Evolutionary conservation across 2,888 invertebrate species (phyloP).

Genomic region (Volucella bombylans): DNA sequence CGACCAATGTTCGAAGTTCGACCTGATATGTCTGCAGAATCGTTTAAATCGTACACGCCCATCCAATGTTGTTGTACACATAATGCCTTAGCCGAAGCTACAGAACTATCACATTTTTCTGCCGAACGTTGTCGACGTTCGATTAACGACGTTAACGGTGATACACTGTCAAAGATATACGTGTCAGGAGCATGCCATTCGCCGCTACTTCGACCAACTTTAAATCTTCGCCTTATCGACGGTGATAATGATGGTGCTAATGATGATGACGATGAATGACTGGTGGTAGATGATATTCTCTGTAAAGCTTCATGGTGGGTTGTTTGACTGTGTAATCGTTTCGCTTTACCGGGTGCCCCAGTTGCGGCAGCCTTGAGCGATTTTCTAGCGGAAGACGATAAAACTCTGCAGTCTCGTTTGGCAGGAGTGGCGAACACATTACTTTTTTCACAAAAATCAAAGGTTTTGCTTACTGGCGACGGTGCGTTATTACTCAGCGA

Average conservation of each 20-base stretch:
- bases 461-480: constrained; percentile 40
- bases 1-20: constrained; percentile 76
- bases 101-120: constrained; percentile 64
- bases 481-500: constrained; percentile 37
- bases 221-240: constrained; percentile 43
- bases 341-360: constrained; percentile 60
- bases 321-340: constrained; percentile 75
- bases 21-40: constrained; percentile 52
- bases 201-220: constrained; percentile 48
- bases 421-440: constrained; percentile 70
- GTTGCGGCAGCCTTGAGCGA: constrained; percentile 45
- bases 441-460: constrained; percentile 49
- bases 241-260: constrained; percentile 50
- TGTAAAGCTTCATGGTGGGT: constrained; percentile 85
- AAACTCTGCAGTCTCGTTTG: constrained; percentile 71
- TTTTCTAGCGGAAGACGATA: constrained; percentile 69
- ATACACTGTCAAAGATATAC: constrained; percentile 82
- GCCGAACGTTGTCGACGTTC: constrained; percentile 64
- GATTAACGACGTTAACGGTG: constrained; percentile 70
- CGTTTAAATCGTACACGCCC: constrained; percentile 75
- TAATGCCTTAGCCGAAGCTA: constrained; percentile 76
- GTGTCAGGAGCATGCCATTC: constrained; percentile 84
- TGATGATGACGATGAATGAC: constrained; percentile 79
- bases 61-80: constrained; percentile 80
- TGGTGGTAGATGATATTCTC: constrained; percentile 83